phyloP scores from a whole-genome alignment of 2,113 vertebrate genomes.

The Ariopsis seemanni region DNA sequence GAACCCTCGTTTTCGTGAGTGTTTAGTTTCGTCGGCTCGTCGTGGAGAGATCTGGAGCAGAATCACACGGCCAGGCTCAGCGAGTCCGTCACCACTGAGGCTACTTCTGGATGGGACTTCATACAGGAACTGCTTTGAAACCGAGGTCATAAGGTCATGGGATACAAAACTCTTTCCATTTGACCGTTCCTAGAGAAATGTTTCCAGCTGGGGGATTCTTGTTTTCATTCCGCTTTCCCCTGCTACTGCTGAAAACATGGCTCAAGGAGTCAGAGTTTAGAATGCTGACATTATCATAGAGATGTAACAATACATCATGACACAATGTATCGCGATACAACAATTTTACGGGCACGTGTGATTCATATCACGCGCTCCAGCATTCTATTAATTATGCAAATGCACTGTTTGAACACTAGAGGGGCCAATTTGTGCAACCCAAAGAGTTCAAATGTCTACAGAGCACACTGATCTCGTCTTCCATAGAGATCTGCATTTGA shows the following conservation, averaged over 20 bases:
- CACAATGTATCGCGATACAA: not conserved
- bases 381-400: not conserved
- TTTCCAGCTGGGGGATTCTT: not conserved
- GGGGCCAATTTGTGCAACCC: not conserved
- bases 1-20: not conserved
- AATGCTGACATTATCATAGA: not conserved
- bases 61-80: not conserved
- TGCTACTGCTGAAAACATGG: not conserved
- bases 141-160: slow-evolving; percentile 11
- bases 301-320: no score
- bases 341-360: not conserved
- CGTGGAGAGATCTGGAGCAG: slow-evolving; percentile 21
- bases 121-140: slow-evolving; percentile 41
- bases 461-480: not conserved
- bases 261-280: not conserved
- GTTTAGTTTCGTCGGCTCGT: not conserved
- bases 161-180: slow-evolving; percentile 18
- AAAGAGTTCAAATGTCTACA: not conserved
- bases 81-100: not conserved
- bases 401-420: not conserved
- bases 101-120: slow-evolving; percentile 12
- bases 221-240: not conserved
- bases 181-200: not conserved
- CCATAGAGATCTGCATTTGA: not conserved
- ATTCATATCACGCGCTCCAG: no score